Evolutionary conservation across 2,888 invertebrate genomes (phyloP), one percentile per base, ranked within the genome.

Genomic region (Sinotaia quadrata): DNA sequence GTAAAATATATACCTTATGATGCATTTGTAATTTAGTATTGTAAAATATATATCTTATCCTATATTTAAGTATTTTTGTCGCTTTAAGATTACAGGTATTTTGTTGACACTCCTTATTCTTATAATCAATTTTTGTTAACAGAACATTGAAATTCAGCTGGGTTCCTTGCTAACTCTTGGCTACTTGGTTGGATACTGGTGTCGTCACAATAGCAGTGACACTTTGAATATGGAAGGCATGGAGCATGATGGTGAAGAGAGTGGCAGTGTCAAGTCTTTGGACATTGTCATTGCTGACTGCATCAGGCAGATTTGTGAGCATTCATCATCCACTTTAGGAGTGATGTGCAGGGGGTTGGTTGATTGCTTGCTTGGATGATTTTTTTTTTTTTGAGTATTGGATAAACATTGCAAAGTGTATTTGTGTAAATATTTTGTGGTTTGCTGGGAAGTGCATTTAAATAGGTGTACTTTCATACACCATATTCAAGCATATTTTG

Each of bases 131-230:
- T n/a, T n/a, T n/a, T n/a, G 18, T 49, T 67, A 71, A 10, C 71
- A 92, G 89, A 91, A 89, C 69, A 86, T 94, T 69, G 94, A 94
- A 86, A 88, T 91, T 4, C 94, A 94, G 81, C 94, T 95, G 79
- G 96, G 96, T 0, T 92, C 93, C 69, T 85, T 95, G 67, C 85
- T 93, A 58, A 93, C 93, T 10, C 89, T 94, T 57, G 92, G 94
- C 10, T 91, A 92, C 86, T 90, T 86, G 66, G 81, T 85, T 68
- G 85, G 84, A 57, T 75, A 75, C 24, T 65, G 65, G 65, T 65
- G 65, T 41, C n/a, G 29, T 1, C 36, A 21, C 3, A 52, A 34
- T 33, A 1, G 24, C 24, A 8, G 4, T 21, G 56, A 4, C 31
- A 34, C 10, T 52, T 5, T 4, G n/a, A 54, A 65, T 31, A 56